A percentile compares a stretch with the other conserved stretches of the same genome.
These are phyloP conservation scores for Drosophila lacteicornis DNA, from an alignment of 1,140 invertebrate genomes.

Conservation along the genomic window DNA sequence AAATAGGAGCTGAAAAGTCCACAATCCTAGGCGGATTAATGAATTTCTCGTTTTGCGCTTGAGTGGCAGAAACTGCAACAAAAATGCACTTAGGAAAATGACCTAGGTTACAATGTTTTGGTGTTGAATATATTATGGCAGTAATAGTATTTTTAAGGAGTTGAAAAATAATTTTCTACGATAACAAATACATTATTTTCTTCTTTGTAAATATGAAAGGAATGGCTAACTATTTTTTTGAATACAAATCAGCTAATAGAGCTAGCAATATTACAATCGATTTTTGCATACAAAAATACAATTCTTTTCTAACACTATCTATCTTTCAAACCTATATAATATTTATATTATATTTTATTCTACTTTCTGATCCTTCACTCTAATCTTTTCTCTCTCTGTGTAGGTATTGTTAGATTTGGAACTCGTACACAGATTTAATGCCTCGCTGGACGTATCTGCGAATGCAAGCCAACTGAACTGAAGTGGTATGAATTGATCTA, in stretches of 20 bases:
- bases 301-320: neutral
- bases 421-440: constrained; percentile 70
- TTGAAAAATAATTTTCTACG: neutral
- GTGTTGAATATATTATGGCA: neutral
- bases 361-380: neutral
- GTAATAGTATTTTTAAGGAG: no score
- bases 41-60: constrained; percentile 76
- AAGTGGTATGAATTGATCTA: constrained; percentile 44
- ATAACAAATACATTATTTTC: neutral
- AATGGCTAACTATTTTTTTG: no score
- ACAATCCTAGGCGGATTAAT: constrained; percentile 61
- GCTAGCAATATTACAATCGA: neutral
- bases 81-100: neutral
- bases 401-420: constrained; percentile 39
- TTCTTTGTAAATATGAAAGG: neutral
- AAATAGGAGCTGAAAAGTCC: constrained; percentile 40
- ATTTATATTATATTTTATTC: neutral
- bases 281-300: neutral
- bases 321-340: no score
- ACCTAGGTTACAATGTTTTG: rapidly evolving
- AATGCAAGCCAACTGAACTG: constrained; percentile 9
- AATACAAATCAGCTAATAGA: no score
- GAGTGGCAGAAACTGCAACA: constrained; percentile 60
- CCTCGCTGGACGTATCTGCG: constrained; percentile 51
- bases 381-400: constrained; percentile 1